Conservation (phyloP, 2,888 invertebrate genomes). For the Steinernema hermaphroditum region DNA sequence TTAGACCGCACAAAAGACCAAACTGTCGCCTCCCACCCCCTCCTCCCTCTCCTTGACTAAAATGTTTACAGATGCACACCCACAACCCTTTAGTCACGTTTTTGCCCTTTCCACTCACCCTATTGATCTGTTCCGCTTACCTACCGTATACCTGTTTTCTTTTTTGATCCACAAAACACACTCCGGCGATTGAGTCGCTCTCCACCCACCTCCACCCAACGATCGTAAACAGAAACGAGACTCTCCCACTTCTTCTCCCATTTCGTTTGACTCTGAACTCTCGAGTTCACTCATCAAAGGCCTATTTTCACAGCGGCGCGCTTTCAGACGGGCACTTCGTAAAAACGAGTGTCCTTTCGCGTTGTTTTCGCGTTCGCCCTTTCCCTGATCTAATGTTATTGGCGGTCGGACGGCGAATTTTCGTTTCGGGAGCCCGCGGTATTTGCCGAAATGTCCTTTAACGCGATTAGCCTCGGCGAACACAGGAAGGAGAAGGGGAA, state of each 20-base stretch:
- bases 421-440: background rate
- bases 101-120: too few species aligned
- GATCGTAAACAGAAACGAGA: background rate
- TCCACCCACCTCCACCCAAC: background rate
- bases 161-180: too few species aligned
- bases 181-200: too few species aligned
- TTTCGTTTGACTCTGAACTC: background rate
- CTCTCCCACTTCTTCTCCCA: background rate
- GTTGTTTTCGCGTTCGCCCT: conserved; percentile 5
- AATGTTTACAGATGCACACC: too few species aligned
- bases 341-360: too few species aligned
- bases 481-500: background rate
- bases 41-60: too few species aligned
- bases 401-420: too few species aligned
- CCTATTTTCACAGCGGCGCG: background rate
- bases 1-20: too few species aligned
- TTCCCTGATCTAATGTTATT: conserved; percentile 3
- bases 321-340: background rate
- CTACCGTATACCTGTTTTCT: too few species aligned
- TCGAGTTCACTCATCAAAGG: background rate
- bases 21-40: too few species aligned
- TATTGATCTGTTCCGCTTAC: too few species aligned
- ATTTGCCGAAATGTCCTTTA: background rate
- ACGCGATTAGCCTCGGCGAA: background rate
- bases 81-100: too few species aligned